A percentile compares a stretch with the other conserved stretches of the same genome.
Conservation (phyloP, 2,797 vertebrate species). For the Coranthus polyacanthus region DNA sequence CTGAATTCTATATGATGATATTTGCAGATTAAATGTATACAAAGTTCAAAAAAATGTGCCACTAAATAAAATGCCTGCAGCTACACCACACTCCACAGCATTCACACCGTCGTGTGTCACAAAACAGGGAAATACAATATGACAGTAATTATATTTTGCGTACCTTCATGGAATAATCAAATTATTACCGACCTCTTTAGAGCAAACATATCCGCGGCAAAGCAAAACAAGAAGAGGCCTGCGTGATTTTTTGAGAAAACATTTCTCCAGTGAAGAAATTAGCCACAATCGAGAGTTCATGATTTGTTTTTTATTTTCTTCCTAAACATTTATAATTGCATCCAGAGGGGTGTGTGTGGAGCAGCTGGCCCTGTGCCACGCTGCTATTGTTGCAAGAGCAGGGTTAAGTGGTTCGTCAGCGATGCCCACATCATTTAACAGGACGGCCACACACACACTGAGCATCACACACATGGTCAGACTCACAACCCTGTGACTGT, state of each 20-base stretch:
- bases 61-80: not conserved
- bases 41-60: not conserved
- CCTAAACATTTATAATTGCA: constrained; percentile 78
- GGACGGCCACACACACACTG: constrained; percentile 29
- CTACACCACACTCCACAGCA: constrained; percentile 15
- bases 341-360: constrained; percentile 57
- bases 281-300: constrained; percentile 67
- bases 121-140: constrained; percentile 66
- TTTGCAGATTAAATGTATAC: too few relatives aligned
- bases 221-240: constrained; percentile 62
- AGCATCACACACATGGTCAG: not conserved
- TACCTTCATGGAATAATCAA: constrained; percentile 57
- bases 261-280: constrained; percentile 71
- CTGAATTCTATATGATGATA: too few relatives aligned
- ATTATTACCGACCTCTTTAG: constrained; percentile 56
- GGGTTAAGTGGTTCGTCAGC: constrained; percentile 56
- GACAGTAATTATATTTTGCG: constrained; percentile 79
- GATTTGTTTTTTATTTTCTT: constrained; percentile 79
- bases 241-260: constrained; percentile 65
- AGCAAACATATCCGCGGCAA: constrained; percentile 51
- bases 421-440: constrained; percentile 40
- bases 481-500: not conserved
- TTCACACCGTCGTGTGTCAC: constrained; percentile 19
- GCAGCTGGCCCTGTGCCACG: constrained; percentile 29
- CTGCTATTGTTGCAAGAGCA: constrained; percentile 51